These are phyloP conservation scores for Tillus elongatus DNA, from an alignment of 2,888 invertebrate genomes.

Conservation along the genomic window DNA sequence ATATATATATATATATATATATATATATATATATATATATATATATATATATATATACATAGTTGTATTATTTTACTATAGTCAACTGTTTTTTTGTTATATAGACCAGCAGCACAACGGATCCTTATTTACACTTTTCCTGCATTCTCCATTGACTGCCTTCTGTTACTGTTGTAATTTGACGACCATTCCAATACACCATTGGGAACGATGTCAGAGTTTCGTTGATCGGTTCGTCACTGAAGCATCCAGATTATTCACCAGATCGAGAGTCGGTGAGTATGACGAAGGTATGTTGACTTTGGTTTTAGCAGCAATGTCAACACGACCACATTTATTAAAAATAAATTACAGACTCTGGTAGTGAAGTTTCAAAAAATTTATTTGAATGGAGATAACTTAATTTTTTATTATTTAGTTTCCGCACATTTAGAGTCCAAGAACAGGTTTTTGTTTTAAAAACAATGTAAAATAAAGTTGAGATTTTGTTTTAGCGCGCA, in stretches of 20 bases:
- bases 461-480: too few relatives aligned
- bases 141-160: conserved; percentile 87
- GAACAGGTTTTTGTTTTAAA: too few relatives aligned
- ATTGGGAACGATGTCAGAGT: conserved; percentile 86
- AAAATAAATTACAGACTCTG: background rate
- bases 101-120: conserved; percentile 78
- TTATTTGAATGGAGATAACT: too few relatives aligned
- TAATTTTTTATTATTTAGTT: too few relatives aligned
- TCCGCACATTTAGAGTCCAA: too few relatives aligned
- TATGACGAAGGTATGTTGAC: conserved; percentile 33
- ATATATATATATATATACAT: too few relatives aligned
- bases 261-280: conserved; percentile 73
- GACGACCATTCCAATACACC: conserved; percentile 69
- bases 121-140: conserved; percentile 88
- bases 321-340: background rate
- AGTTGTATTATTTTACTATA: too few relatives aligned
- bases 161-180: conserved; percentile 88
- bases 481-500: too few relatives aligned
- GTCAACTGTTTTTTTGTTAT: too few relatives aligned
- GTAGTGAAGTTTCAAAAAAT: too few relatives aligned
- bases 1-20: too few relatives aligned
- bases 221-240: conserved; percentile 82
- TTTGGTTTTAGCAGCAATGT: conserved; percentile 17
- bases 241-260: conserved; percentile 77
- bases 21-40: too few relatives aligned